These are phyloP conservation scores for Capreolus pygargus DNA, from an alignment of 2,113 vertebrate species.

Conservation along the genomic window DNA sequence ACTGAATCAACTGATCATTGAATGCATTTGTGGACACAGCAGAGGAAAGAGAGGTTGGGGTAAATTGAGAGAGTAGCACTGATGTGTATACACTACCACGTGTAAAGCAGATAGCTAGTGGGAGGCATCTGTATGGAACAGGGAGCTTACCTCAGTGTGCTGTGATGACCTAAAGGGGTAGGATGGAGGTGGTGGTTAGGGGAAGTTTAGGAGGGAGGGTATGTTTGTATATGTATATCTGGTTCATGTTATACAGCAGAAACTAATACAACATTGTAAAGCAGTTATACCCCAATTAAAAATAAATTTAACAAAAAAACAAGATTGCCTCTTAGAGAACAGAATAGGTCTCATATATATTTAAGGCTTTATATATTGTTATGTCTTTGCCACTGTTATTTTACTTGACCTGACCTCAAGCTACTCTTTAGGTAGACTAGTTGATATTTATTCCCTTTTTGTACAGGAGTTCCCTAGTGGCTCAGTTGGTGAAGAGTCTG, in stretches of 20 bases:
- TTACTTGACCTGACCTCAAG: neutral
- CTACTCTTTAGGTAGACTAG: neutral
- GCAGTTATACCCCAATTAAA: neutral
- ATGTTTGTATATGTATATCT: neutral
- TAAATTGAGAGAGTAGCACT: neutral
- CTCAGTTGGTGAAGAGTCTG: neutral
- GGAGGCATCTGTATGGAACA: neutral
- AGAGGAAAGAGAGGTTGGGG: neutral
- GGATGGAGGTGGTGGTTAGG: neutral
- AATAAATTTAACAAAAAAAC: neutral
- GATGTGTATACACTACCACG: neutral
- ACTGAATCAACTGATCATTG: neutral
- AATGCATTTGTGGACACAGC: neutral
- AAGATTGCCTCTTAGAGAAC: neutral
- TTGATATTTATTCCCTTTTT: neutral
- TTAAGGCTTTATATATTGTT: neutral
- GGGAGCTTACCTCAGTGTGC: neutral
- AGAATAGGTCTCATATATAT: neutral
- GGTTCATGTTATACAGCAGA: neutral
- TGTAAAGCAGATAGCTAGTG: neutral
- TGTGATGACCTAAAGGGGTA: neutral
- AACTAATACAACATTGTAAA: neutral
- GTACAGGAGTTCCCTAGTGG: neutral
- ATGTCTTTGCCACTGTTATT: neutral
- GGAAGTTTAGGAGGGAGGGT: neutral